Evolutionary conservation across 1,140 invertebrate genomes (phyloP).

Genomic region (Mercenaria mercenaria): DNA sequence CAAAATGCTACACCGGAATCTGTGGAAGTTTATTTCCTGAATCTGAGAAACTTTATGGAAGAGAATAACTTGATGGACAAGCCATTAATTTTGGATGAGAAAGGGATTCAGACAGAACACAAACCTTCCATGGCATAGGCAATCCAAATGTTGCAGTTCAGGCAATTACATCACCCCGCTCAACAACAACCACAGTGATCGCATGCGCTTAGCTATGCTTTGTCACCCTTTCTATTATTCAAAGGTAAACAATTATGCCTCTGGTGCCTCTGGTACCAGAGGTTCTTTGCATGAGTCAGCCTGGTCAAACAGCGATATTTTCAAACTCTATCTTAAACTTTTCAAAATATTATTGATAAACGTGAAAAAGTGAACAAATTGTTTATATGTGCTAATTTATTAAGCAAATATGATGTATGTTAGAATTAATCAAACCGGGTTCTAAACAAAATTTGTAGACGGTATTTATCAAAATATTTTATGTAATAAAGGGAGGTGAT

Average conservation of each 20-base stretch:
- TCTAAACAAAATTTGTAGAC: too few species aligned
- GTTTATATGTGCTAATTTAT: too few species aligned
- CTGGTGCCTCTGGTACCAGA: not conserved
- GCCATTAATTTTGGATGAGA: constrained; percentile 40
- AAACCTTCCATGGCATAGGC: not conserved
- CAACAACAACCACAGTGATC: constrained; percentile 38
- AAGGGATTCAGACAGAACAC: not conserved
- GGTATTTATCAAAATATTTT: too few species aligned
- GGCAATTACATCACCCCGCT: not conserved
- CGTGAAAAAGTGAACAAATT: too few species aligned
- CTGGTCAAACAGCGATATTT: constrained; percentile 24
- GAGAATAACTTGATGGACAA: not conserved
- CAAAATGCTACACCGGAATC: not conserved
- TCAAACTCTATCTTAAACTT: constrained; percentile 31
- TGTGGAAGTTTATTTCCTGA: not conserved
- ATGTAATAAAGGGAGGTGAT: too few species aligned
- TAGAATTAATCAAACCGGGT: too few species aligned
- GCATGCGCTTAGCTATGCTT: constrained; percentile 57
- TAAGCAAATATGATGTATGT: too few species aligned
- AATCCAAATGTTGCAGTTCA: not conserved
- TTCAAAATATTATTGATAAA: too few species aligned
- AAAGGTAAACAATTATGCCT: not conserved
- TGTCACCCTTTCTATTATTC: constrained; percentile 33
- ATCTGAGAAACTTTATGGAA: not conserved
- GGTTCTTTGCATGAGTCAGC: not conserved